Evolutionary conservation across 2,888 invertebrate species (phyloP).

Genomic region (Drosophila mimica): DNA sequence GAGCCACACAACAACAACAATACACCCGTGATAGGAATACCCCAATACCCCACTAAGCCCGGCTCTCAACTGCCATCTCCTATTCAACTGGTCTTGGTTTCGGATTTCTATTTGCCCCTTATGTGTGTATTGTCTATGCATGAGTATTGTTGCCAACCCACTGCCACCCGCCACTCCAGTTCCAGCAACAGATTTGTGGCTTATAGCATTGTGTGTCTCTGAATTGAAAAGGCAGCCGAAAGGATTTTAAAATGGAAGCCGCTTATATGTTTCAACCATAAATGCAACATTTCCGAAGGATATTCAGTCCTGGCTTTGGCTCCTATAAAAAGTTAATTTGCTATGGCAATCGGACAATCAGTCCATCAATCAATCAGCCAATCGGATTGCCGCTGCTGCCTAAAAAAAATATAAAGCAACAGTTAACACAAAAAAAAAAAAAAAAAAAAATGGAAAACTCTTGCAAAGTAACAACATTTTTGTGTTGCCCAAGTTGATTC

Average conservation of each 20-base stretch:
- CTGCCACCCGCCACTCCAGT: not conserved
- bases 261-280: conserved; percentile 14
- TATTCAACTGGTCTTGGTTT: conserved; percentile 45
- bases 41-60: not conserved
- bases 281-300: conserved; percentile 12
- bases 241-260: conserved; percentile 2
- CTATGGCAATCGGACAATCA: conserved; percentile 6
- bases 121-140: conserved; percentile 60
- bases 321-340: conserved; percentile 21
- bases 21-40: not conserved
- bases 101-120: conserved; percentile 41
- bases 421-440: not conserved
- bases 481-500: not conserved
- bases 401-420: not conserved
- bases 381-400: conserved; percentile 10
- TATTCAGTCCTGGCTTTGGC: not conserved
- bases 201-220: conserved; percentile 36
- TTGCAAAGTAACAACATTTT: conserved; percentile 2
- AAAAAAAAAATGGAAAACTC: not conserved
- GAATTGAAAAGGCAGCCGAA: conserved; percentile 22
- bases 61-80: conserved; percentile 17
- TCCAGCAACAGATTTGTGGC: conserved; percentile 5
- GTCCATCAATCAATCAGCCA: conserved; percentile 15
- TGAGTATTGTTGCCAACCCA: conserved; percentile 26
- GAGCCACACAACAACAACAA: conserved; percentile 17